These are phyloP conservation scores for Gymnocephalus cernua DNA, from an alignment of 2,113 vertebrate species.

Conservation along the genomic window DNA sequence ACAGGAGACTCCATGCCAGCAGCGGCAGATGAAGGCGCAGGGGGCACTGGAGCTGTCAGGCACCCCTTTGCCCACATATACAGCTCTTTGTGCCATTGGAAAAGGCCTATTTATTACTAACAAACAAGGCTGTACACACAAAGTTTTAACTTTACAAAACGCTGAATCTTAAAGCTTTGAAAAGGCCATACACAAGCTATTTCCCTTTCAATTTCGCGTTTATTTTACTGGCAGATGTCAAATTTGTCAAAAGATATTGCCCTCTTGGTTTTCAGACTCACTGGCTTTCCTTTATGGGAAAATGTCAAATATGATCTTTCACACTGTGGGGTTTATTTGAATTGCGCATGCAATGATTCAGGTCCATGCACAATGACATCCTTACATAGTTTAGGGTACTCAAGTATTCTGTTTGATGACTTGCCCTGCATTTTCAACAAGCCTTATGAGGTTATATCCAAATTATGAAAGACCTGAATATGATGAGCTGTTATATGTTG, in stretches of 20 bases:
- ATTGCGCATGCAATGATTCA: conserved; percentile 33
- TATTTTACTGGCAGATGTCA: conserved; percentile 54
- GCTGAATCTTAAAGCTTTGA: background rate
- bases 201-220: conserved; percentile 25
- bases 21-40: conserved; percentile 45
- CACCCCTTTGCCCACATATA: conserved; percentile 37
- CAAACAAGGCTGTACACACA: conserved; percentile 18
- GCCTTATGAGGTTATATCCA: conserved; percentile 28
- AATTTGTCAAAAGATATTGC: conserved; percentile 45
- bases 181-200: background rate
- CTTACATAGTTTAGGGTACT: conserved; percentile 48
- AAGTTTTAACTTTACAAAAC: conserved; percentile 21
- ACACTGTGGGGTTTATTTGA: conserved; percentile 44
- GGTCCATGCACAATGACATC: conserved; percentile 35
- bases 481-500: conserved; percentile 38
- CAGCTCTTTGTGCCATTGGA: conserved; percentile 55
- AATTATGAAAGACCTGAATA: conserved; percentile 28
- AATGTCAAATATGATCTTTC: conserved; percentile 60
- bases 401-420: conserved; percentile 37
- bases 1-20: conserved; percentile 39
- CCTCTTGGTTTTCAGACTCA: conserved; percentile 51
- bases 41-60: conserved; percentile 31
- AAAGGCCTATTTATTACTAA: conserved; percentile 37
- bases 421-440: conserved; percentile 25
- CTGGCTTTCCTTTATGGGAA: conserved; percentile 37